These are phyloP conservation scores for Rousettus leschenaultii DNA, from an alignment of 2,113 vertebrate species.

Conservation along the genomic window DNA sequence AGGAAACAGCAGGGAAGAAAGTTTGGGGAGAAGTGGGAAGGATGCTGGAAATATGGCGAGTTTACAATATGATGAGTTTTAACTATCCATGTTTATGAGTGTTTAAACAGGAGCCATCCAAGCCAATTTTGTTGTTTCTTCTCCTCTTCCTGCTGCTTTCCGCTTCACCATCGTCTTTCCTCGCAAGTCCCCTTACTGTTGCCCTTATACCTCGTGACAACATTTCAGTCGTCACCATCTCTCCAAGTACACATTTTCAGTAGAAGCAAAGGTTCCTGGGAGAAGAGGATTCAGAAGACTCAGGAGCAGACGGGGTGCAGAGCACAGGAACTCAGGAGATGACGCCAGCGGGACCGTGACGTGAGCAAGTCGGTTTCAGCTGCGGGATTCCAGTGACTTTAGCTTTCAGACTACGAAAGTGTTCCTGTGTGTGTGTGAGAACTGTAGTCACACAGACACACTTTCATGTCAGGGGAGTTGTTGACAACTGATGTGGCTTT, in stretches of 20 bases:
- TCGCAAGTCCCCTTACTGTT: rapidly evolving
- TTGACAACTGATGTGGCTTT: too few species aligned
- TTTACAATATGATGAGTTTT: neutral
- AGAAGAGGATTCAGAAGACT: neutral
- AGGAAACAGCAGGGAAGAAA: neutral
- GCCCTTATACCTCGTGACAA: neutral
- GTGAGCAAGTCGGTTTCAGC: neutral
- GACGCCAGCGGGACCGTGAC: neutral
- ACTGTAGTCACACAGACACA: too few species aligned
- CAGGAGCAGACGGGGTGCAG: neutral
- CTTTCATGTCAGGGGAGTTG: too few species aligned
- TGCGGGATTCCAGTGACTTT: neutral
- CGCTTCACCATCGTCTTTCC: neutral
- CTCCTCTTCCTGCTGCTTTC: neutral
- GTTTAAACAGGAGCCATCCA: neutral
- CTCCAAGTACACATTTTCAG: neutral
- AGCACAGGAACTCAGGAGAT: neutral
- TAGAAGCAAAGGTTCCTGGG: neutral
- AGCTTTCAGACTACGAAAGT: neutral
- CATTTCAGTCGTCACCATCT: neutral
- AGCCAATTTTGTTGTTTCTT: neutral
- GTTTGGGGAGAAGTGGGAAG: neutral
- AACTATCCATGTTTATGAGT: neutral
- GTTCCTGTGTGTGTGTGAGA: too few species aligned
- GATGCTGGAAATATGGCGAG: neutral